Percentiles rank a stretch among this genome's conserved stretches.
Conservation (phyloP, 2,797 vertebrate species). For the Lophotriccus pileatus region DNA sequence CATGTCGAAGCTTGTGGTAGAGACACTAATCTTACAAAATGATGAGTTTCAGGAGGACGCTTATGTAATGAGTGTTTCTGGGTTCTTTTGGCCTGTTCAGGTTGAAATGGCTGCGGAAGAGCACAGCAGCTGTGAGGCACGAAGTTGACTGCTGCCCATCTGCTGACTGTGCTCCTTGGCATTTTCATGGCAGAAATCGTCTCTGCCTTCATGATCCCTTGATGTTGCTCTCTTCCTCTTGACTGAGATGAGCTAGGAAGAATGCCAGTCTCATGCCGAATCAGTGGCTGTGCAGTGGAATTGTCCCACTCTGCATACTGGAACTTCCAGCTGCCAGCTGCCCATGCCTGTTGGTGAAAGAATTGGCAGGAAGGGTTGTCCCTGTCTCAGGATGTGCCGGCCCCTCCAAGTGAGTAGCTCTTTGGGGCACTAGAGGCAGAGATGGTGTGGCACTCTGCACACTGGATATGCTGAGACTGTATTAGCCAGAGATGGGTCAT, state of each 20-base stretch:
- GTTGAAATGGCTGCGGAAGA: background rate
- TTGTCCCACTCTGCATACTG: background rate
- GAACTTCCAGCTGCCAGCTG: background rate
- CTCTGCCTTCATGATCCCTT: background rate
- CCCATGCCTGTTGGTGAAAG: background rate
- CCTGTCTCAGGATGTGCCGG: background rate
- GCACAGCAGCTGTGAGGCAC: background rate
- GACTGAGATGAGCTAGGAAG: background rate
- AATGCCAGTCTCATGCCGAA: background rate
- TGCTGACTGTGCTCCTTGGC: background rate
- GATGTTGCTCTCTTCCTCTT: background rate
- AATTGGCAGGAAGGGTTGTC: background rate
- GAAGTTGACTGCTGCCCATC: background rate
- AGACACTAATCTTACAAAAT: background rate
- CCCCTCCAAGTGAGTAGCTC: background rate
- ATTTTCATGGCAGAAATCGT: background rate
- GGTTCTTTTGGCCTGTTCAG: background rate
- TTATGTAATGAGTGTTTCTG: background rate
- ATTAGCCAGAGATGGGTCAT: background rate
- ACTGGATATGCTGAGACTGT: background rate
- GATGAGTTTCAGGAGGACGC: background rate
- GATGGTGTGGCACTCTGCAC: background rate
- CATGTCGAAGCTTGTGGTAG: background rate
- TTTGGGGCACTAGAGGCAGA: background rate
- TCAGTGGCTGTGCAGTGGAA: background rate